Base-by-base conservation (phyloP, 2,113 vertebrate species). In the Cyphomyrus plagiostoma region DNA sequence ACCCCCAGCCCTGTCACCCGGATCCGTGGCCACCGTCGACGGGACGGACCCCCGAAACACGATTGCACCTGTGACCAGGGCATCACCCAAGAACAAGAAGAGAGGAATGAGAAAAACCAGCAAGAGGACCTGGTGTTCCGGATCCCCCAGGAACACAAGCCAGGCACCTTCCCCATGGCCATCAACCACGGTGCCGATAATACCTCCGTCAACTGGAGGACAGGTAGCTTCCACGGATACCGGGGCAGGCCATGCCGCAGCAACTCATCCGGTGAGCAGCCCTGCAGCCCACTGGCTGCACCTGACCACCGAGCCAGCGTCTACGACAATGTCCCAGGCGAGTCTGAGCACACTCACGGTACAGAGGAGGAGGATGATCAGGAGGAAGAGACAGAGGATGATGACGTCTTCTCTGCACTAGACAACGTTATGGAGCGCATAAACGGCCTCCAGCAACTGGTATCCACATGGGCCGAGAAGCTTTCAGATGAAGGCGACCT, bases 211-310 rank as follows among this genome's bases (percentile, higher is more conserved):
- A 97, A 95, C 93, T 97, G 97, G 97, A 94, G 97, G 91, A 97
- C 97, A 0, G 97, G 97, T 82, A 97, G 96, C 84, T 97, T 97
- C 91, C 97, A 97, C 3, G 96, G 96, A 1, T 96, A 93, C 92
- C 92, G 93, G 70, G 91, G 94, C 13, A 93, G 93, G 45, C 53
- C 0, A 35, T 92, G 93, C 89, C 92, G 82, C 21, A 93, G 89
- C 89, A 86, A 89, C 74, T 39, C 86, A 30, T 93, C 94, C 89
- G 93, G 92, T 87, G 93, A 62, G 52, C 52, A 39, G 0, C 50
- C 91, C n/a, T 90, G 91, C 58, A 92, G 92, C 5, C 91, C 93
- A 0, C 46, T 91, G 82, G 90, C 80, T 0, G 15, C 91, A 23
- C 26, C 91, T 2, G 92, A 95, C 11, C 95, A 96, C 58, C 94